phyloP scores from a whole-genome alignment of 2,888 invertebrate genomes.

The Chaetoderma sp. region DNA sequence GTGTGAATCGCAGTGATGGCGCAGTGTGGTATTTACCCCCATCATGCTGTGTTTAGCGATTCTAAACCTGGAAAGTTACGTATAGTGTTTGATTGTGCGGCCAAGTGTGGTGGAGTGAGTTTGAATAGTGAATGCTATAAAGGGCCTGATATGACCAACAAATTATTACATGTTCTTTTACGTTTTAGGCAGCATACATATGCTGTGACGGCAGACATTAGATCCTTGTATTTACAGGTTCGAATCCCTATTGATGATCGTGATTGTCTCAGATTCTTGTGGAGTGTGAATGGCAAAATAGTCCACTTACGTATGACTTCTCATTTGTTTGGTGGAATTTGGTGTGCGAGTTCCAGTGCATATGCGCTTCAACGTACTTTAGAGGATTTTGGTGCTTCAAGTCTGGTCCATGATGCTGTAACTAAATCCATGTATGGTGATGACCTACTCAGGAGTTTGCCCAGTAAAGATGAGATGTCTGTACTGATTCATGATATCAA shows the following conservation, averaged over 20 bases:
- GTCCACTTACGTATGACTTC: slow-evolving; percentile 8
- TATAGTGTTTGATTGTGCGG: slow-evolving; percentile 3
- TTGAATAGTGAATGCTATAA: not conserved
- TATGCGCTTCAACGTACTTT: not conserved
- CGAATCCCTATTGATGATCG: not conserved
- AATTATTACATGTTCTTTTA: not conserved
- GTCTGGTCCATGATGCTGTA: not conserved
- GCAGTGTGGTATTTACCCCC: not conserved
- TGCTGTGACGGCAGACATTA: slow-evolving; percentile 8
- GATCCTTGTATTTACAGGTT: slow-evolving; percentile 10
- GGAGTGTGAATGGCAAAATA: not conserved
- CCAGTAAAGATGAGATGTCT: not conserved
- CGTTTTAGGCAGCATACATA: too few relatives aligned
- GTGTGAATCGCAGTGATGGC: not conserved
- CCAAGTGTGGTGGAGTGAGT: not conserved
- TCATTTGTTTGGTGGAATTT: slow-evolving; percentile 13
- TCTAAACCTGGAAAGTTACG: slow-evolving; percentile 1
- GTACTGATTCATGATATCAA: not conserved
- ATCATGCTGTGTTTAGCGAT: too few relatives aligned
- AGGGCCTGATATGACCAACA: slow-evolving; percentile 3
- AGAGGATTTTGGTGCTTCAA: not conserved
- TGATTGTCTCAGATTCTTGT: not conserved
- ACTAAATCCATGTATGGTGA: slow-evolving; percentile 1
- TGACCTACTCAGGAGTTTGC: slow-evolving; percentile 11
- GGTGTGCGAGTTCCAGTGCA: not conserved